Evolutionary conservation across 2,797 vertebrate genomes (phyloP).

Genomic region (Enteromius argenteus): DNA sequence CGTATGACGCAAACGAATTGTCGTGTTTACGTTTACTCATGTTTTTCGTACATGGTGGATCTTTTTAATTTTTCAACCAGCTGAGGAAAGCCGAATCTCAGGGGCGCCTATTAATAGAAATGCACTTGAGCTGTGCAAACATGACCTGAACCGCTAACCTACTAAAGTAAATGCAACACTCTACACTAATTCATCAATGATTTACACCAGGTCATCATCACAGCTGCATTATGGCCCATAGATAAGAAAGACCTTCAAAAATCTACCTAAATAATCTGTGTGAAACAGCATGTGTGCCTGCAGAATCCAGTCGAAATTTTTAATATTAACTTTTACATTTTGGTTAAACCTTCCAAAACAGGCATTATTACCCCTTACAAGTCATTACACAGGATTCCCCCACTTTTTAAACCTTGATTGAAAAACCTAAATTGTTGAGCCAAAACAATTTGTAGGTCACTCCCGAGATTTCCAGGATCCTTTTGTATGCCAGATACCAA

Average conservation of each 20-base stretch:
- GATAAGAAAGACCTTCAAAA: neutral
- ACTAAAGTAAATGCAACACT: constrained; percentile 63
- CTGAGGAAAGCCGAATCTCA: constrained; percentile 52
- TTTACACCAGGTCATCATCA: neutral
- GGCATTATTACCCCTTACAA: neutral
- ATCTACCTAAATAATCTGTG: neutral
- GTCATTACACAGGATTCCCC: neutral
- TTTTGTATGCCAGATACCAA: neutral
- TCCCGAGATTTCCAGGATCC: neutral
- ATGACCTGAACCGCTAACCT: constrained; percentile 60
- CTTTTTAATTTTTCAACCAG: constrained; percentile 51
- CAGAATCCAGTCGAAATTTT: neutral
- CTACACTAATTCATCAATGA: constrained; percentile 53
- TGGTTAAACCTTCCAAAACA: neutral
- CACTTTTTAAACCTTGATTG: neutral
- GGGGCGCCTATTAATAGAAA: constrained; percentile 65
- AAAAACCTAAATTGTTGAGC: too few relatives aligned
- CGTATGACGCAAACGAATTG: constrained; percentile 68
- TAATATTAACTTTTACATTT: neutral
- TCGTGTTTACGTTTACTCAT: constrained; percentile 51
- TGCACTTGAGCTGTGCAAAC: constrained; percentile 59
- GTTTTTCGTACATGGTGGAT: constrained; percentile 15
- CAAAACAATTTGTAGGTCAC: neutral
- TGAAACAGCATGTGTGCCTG: neutral
- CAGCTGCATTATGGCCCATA: neutral